A percentile compares a stretch with the other conserved stretches of the same genome.
Evolutionary conservation across 2,797 vertebrate genomes (phyloP).

Genomic region (Dipus sagitta): DNA sequence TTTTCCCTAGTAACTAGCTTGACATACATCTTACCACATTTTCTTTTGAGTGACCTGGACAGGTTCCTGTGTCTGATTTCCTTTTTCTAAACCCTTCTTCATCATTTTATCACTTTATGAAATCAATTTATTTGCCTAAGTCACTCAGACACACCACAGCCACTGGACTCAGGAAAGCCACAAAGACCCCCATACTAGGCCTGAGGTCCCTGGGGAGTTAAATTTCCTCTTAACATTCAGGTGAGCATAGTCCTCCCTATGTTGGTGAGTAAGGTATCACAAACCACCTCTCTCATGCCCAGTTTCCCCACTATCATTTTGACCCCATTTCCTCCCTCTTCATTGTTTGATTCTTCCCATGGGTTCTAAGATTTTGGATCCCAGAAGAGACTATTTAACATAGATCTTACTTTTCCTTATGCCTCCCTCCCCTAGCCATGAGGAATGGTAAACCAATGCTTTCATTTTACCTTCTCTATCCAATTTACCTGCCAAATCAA

Average conservation of each 20-base stretch:
- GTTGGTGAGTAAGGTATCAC: not conserved
- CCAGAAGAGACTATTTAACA: not conserved
- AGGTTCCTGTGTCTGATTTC: not conserved
- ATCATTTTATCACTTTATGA: not conserved
- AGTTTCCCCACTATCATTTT: not conserved
- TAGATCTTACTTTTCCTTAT: not conserved
- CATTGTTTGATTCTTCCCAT: not conserved
- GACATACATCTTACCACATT: not conserved
- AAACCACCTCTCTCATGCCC: not conserved
- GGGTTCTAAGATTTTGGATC: not conserved
- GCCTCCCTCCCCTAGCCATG: not conserved
- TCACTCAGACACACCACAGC: not conserved
- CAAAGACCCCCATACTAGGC: not conserved
- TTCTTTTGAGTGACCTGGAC: too few relatives aligned
- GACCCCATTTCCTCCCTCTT: not conserved
- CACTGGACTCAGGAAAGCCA: not conserved
- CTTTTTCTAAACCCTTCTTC: not conserved
- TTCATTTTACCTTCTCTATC: not conserved
- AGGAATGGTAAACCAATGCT: not conserved
- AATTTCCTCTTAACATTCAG: not conserved
- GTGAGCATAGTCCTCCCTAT: not conserved
- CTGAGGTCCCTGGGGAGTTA: too few relatives aligned
- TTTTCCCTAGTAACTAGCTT: not conserved
- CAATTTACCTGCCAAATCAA: too few relatives aligned
- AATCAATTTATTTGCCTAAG: not conserved